Evolutionary conservation across 2,888 invertebrate species (phyloP).

Genomic region (Dryococelus australis): DNA sequence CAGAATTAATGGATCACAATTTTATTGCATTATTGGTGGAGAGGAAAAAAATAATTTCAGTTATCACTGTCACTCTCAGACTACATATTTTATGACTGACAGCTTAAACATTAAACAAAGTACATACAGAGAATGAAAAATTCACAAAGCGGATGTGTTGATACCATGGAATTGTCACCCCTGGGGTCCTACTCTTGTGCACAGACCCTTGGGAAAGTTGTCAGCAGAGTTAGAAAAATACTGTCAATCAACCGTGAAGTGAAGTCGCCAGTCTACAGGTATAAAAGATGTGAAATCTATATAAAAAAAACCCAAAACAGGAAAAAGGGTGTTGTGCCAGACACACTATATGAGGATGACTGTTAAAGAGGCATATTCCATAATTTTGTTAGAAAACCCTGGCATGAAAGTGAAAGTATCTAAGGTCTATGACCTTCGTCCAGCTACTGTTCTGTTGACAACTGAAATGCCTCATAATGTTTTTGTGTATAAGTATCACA

Average conservation of each 20-base stretch:
- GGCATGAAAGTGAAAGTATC: not conserved
- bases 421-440: not conserved
- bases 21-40: no score
- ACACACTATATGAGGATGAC: not conserved
- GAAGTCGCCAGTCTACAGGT: not conserved
- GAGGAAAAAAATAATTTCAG: no score
- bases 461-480: no score
- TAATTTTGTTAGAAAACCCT: conserved; percentile 4
- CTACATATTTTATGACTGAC: no score
- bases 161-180: no score
- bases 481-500: no score
- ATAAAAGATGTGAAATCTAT: not conserved
- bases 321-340: not conserved
- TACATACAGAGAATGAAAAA: not conserved
- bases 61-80: no score
- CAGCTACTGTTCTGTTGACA: not conserved
- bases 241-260: not conserved
- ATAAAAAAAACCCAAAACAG: not conserved
- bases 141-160: not conserved
- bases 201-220: not conserved
- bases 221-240: not conserved
- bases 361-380: not conserved
- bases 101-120: no score
- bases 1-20: no score
- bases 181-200: conserved; percentile 8